phyloP scores from a whole-genome alignment of 1,140 invertebrate genomes.

The Aphidius ervi region DNA sequence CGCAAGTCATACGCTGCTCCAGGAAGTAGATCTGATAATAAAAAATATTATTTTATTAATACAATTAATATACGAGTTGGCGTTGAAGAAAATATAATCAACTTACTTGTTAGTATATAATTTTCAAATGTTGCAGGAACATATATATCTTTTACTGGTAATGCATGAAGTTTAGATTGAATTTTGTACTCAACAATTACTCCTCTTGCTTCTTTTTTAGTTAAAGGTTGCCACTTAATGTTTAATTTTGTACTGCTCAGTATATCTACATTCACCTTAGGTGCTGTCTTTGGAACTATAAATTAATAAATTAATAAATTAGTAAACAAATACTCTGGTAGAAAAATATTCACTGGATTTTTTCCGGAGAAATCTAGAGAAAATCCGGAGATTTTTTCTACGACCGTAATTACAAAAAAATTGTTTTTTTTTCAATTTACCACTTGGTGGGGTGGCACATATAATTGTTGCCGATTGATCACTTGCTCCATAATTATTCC shows the following conservation, averaged over 20 bases:
- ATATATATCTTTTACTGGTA: constrained; percentile 48
- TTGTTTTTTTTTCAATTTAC: constrained; percentile 41
- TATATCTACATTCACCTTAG: constrained; percentile 54
- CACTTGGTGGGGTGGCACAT: constrained; percentile 59
- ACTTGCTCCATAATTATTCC: constrained; percentile 59
- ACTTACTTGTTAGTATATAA: constrained; percentile 55
- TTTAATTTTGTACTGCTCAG: constrained; percentile 55
- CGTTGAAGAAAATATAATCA: neutral
- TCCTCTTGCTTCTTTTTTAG: constrained; percentile 57
- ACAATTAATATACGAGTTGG: neutral
- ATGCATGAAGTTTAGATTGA: constrained; percentile 57
- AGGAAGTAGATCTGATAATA: constrained; percentile 50
- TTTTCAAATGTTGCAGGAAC: constrained; percentile 46
- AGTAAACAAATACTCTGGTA: too few species aligned
- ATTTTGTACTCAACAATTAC: constrained; percentile 60
- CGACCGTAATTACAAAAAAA: constrained; percentile 2
- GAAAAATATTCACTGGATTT: neutral
- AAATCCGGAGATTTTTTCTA: neutral
- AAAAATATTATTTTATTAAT: constrained; percentile 13
- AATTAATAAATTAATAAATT: constrained; percentile 12
- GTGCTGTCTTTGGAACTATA: constrained; percentile 58
- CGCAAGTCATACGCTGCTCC: constrained; percentile 58
- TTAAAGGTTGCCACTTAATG: constrained; percentile 60
- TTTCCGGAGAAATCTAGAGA: neutral
- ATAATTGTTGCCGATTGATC: constrained; percentile 60